A percentile compares a stretch with the other conserved stretches of the same genome.
These are phyloP conservation scores for Platyscapa corneri DNA, from an alignment of 1,140 invertebrate genomes.

Conservation along the genomic window DNA sequence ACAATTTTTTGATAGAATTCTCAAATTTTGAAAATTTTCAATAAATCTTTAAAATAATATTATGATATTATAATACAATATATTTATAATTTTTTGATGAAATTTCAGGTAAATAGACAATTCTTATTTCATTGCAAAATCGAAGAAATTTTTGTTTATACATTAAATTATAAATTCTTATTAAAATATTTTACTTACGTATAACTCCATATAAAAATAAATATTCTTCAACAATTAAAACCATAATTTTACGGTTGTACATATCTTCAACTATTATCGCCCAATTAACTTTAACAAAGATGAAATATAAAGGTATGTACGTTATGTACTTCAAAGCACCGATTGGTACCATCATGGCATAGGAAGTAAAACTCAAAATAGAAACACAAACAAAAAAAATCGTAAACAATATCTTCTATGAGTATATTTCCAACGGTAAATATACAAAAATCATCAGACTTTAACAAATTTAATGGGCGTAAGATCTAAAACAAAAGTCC, in stretches of 20 bases:
- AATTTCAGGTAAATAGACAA: too few relatives aligned
- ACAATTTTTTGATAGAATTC: too few relatives aligned
- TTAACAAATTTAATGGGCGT: neutral
- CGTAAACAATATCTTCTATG: neutral
- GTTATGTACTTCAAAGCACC: neutral
- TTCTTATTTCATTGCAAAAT: too few relatives aligned
- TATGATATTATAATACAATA: too few relatives aligned
- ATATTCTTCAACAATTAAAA: neutral
- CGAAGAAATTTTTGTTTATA: neutral
- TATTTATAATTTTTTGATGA: too few relatives aligned
- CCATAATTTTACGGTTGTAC: neutral
- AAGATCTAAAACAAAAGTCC: neutral
- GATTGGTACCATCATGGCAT: neutral
- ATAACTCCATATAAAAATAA: conserved; percentile 14
- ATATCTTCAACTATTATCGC: neutral
- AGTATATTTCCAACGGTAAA: neutral
- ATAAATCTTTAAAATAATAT: too few relatives aligned
- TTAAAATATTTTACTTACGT: neutral
- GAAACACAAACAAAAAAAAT: neutral
- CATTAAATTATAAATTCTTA: too few relatives aligned
- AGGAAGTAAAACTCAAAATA: neutral
- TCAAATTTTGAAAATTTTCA: too few relatives aligned
- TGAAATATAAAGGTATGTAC: conserved; percentile 1
- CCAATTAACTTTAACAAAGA: neutral
- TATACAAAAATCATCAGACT: neutral